Percentiles rank a stretch among this genome's conserved stretches.
Conservation (phyloP, 2,888 invertebrate species). For the Hypomecis atomaria region DNA sequence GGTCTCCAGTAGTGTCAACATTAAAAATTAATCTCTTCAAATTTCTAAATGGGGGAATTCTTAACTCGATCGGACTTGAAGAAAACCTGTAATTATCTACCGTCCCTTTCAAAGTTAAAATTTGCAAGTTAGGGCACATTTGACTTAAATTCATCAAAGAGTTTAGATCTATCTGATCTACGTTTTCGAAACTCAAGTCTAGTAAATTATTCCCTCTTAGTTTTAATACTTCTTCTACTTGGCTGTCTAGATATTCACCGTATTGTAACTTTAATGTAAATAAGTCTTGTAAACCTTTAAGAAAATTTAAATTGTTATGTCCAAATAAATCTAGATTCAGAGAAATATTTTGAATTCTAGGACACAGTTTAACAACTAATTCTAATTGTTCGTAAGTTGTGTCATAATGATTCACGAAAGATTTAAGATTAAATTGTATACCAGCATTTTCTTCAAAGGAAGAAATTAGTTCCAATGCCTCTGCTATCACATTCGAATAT, state of each 20-base stretch:
- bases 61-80: background rate
- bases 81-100: background rate
- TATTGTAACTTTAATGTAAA: background rate
- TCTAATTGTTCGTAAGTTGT: background rate
- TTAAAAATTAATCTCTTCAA: too few relatives aligned
- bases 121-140: background rate
- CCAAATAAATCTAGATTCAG: background rate
- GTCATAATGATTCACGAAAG: background rate
- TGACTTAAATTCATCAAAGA: background rate
- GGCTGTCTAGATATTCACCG: background rate
- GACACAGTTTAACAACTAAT: background rate
- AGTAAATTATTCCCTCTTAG: background rate
- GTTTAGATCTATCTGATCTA: background rate
- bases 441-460: background rate
- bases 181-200: background rate
- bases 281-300: background rate
- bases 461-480: background rate
- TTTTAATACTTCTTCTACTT: background rate
- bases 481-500: background rate
- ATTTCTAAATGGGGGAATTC: background rate
- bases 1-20: too few relatives aligned
- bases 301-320: background rate
- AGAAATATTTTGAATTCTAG: background rate
- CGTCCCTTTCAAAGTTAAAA: background rate
- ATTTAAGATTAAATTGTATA: background rate